phyloP scores from a whole-genome alignment of 2,113 vertebrate genomes.

The Platycercus adscitus region DNA sequence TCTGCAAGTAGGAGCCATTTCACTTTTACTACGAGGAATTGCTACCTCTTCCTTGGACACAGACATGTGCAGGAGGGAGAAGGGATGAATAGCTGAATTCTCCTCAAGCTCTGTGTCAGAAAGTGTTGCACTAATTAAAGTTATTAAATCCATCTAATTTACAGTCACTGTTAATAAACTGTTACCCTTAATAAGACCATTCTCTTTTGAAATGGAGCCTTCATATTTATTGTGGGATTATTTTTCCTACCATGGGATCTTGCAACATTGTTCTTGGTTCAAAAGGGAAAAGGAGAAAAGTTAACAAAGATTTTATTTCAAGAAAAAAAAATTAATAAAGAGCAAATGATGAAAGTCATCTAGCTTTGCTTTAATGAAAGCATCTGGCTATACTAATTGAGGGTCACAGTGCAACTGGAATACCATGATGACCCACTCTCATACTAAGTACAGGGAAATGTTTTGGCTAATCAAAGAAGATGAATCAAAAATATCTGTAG shows the following conservation, averaged over 20 bases:
- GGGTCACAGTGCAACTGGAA: not conserved
- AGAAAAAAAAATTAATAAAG: not conserved
- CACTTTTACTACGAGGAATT: not conserved
- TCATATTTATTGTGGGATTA: slow-evolving; percentile 29
- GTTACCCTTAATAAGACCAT: slow-evolving; percentile 36
- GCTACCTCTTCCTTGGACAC: not conserved
- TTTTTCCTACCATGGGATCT: not conserved
- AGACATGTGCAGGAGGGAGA: not conserved
- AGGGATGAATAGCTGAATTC: not conserved
- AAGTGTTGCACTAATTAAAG: slow-evolving; percentile 53
- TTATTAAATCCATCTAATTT: slow-evolving; percentile 49
- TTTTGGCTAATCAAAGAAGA: not conserved
- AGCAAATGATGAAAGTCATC: not conserved
- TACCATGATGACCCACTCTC: not conserved
- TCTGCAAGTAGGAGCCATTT: not conserved
- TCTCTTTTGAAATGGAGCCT: slow-evolving; percentile 16
- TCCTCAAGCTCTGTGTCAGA: slow-evolving; percentile 34
- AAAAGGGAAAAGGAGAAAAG: slow-evolving; percentile 1
- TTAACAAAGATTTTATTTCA: not conserved
- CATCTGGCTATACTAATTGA: not conserved
- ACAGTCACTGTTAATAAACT: slow-evolving; percentile 54
- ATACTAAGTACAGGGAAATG: not conserved
- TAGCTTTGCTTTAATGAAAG: not conserved
- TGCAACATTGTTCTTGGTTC: slow-evolving; percentile 7
- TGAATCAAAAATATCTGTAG: not conserved